phyloP scores from a whole-genome alignment of 2,888 invertebrate genomes.

The Platycnemis pennipes region DNA sequence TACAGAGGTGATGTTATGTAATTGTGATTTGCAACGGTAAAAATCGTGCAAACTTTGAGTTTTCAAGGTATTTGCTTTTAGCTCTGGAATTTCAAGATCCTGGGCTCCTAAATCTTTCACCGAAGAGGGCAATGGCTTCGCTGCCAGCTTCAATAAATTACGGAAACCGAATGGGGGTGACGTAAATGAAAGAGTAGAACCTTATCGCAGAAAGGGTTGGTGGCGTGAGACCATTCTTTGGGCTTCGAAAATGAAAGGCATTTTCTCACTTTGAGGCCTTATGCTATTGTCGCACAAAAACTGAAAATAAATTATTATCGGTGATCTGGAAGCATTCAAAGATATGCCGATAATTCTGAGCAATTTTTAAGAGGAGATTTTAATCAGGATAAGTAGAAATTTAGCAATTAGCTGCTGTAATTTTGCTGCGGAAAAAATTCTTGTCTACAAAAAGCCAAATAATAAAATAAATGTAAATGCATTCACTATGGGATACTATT shows the following conservation, averaged over 20 bases:
- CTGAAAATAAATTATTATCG: not conserved
- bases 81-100: not conserved
- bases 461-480: no score
- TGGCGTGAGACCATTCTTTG: not conserved
- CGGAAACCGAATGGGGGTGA: not conserved
- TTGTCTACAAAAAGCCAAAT: no score
- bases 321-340: no score
- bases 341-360: no score
- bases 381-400: no score
- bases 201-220: not conserved
- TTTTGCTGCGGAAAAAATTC: no score
- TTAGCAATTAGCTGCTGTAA: no score
- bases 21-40: not conserved
- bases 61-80: not conserved
- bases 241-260: not conserved
- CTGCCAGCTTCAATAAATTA: not conserved
- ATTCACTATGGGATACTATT: no score
- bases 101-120: not conserved
- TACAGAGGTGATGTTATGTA: not conserved
- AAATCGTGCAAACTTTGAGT: not conserved
- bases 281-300: not conserved
- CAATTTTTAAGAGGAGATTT: no score
- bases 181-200: conserved; percentile 1
- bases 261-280: not conserved
- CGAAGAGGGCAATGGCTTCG: not conserved